Evolutionary conservation across 2,888 invertebrate genomes (phyloP).

Genomic region (Parthenolecanium corni): DNA sequence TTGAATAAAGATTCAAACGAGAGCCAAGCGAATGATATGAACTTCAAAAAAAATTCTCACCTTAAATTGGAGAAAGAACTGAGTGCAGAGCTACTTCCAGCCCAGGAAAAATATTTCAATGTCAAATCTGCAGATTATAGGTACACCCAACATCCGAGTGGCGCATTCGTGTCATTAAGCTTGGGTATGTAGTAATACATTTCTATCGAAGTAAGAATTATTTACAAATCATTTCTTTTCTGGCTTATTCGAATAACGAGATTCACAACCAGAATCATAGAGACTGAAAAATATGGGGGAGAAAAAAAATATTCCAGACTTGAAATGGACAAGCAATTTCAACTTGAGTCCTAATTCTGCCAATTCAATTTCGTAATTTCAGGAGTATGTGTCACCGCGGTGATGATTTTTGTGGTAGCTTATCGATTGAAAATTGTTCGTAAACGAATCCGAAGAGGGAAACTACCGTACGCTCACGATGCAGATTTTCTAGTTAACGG

Average conservation of each 20-base stretch:
- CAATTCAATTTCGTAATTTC: too few species aligned
- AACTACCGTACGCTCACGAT: slow-evolving; percentile 76
- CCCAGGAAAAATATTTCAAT: slow-evolving; percentile 31
- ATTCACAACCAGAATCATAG: too few species aligned
- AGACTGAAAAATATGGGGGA: neutral
- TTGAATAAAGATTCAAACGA: neutral
- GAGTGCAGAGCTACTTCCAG: slow-evolving; percentile 30
- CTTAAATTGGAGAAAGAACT: slow-evolving; percentile 33
- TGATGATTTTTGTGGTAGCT: slow-evolving; percentile 67
- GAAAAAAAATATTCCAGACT: neutral
- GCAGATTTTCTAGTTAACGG: slow-evolving; percentile 95
- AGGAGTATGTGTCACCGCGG: slow-evolving; percentile 68
- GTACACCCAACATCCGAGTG: slow-evolving; percentile 49
- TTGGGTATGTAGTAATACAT: slow-evolving; percentile 47
- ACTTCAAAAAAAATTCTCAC: slow-evolving; percentile 18
- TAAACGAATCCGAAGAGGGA: slow-evolving; percentile 61
- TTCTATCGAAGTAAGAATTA: too few species aligned
- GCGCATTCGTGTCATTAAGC: slow-evolving; percentile 66
- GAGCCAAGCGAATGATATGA: neutral
- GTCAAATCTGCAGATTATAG: slow-evolving; percentile 32
- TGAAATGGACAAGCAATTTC: too few species aligned
- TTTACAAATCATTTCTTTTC: too few species aligned
- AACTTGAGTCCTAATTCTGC: too few species aligned
- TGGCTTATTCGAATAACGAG: too few species aligned
- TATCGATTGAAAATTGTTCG: slow-evolving; percentile 69